Base-by-base conservation (phyloP, 2,888 invertebrate genomes). In the Drosophila percnosoma region DNA sequence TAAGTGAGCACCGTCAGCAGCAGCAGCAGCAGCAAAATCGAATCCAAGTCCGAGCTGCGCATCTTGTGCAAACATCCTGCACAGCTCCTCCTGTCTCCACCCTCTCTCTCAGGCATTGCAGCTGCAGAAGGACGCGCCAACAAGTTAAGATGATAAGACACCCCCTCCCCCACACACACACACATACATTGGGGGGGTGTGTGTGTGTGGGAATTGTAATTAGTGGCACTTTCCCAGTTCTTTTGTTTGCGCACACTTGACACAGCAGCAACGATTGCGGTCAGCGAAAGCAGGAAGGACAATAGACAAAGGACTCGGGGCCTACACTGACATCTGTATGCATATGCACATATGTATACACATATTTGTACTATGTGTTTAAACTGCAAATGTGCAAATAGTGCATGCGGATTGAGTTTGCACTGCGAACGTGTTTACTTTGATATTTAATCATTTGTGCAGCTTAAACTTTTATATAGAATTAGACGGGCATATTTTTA, bases 171-270 rank as follows among this genome's bases (percentile, higher is more conserved):
- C 11, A 3, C 38, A 1, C 42, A 42, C 45, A 60, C 24, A 48
- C 61, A 31, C 33, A 33, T 11, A 0, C 33, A 33, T 33, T 4
- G 11, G 33, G 8, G 4, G 33, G 33, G 10, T 38, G 42, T 42
- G 53, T 40, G 54, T 72, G 49, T 61, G 65, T 82, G 89, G 80
- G 88, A 87, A 89, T 85, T 89, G 86, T 89, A 89, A 87, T 87
- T 87, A 89, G 86, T 87, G 87, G 88, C 87, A 80, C 81, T 89
- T 87, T 87, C 89, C 81, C 89, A 89, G 87, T 75, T 87, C 70
- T 83, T 82, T 87, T 86, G 85, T 89, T 86, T 82, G 89, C 74
- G 61, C 73, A 75, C 84, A 89, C 84, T 89, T 82, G 87, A 80
- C 84, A 68, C 80, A 68, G 45, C 75, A 42, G 45, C 75, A 42